Evolutionary conservation across 2,113 vertebrate species (phyloP).

Genomic region (Poeciliopsis occidentalis): DNA sequence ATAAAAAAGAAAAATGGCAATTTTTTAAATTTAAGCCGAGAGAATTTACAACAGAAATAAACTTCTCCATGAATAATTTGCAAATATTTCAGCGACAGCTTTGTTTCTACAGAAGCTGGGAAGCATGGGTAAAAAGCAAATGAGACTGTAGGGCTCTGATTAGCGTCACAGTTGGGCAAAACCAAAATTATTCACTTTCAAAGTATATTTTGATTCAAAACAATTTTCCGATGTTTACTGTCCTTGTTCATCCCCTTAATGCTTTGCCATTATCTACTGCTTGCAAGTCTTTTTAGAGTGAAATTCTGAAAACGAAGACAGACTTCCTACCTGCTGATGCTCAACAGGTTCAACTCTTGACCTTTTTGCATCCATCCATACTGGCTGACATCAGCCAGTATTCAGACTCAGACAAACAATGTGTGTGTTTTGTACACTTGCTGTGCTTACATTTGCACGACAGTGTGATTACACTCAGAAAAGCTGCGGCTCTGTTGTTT

Average conservation of each 20-base stretch:
- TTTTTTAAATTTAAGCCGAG: too few species aligned
- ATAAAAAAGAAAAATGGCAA: too few species aligned
- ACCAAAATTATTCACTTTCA: background rate
- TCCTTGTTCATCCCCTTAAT: background rate
- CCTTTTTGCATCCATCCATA: slow-evolving; percentile 44
- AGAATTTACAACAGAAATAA: too few species aligned
- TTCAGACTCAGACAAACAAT: slow-evolving; percentile 6
- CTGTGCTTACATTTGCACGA: slow-evolving; percentile 24
- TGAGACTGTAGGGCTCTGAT: background rate
- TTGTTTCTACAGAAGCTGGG: too few species aligned
- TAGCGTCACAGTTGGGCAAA: background rate
- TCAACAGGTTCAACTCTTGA: slow-evolving; percentile 46
- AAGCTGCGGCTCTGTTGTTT: slow-evolving; percentile 37
- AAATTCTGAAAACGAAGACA: slow-evolving; percentile 20
- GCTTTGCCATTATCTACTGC: slow-evolving; percentile 4
- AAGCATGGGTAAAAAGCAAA: too few species aligned
- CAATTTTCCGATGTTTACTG: slow-evolving; percentile 9
- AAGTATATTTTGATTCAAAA: slow-evolving; percentile 9
- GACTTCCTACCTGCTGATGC: slow-evolving; percentile 1
- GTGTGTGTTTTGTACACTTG: background rate
- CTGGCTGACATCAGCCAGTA: background rate
- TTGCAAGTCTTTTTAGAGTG: slow-evolving; percentile 1
- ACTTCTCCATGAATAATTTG: too few species aligned
- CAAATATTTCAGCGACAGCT: too few species aligned
- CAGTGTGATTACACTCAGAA: slow-evolving; percentile 32